phyloP scores from a whole-genome alignment of 2,888 invertebrate genomes.

The Lepas anatifera region DNA sequence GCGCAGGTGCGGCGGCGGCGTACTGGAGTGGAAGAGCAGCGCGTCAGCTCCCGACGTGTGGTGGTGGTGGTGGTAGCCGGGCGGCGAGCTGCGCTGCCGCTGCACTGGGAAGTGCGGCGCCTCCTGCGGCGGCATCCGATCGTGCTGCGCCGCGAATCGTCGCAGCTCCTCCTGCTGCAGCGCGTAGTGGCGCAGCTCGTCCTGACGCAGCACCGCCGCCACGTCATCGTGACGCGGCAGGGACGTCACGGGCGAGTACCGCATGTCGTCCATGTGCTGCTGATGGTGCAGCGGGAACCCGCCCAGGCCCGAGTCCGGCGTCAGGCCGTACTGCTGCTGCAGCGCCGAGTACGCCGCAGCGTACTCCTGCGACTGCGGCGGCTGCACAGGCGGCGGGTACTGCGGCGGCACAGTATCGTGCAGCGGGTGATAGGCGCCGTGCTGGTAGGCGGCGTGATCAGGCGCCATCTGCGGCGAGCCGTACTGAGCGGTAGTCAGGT shows the following conservation, averaged over 20 bases:
- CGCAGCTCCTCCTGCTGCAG: neutral
- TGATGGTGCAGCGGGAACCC: neutral
- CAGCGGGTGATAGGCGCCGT: too few species aligned
- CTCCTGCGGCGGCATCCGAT: neutral
- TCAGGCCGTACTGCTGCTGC: too few species aligned
- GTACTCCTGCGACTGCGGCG: too few species aligned
- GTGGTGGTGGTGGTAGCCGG: neutral
- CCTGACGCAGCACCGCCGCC: neutral
- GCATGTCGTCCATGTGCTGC: neutral
- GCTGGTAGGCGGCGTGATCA: too few species aligned
- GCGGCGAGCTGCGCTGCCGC: neutral
- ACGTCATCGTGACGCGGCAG: neutral
- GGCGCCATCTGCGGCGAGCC: too few species aligned
- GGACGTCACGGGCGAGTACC: neutral
- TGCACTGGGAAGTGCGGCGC: neutral
- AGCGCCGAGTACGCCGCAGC: too few species aligned
- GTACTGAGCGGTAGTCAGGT: too few species aligned
- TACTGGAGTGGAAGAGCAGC: neutral
- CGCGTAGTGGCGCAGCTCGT: neutral
- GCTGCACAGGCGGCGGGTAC: too few species aligned
- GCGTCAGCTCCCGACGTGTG: neutral
- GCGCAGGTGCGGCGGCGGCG: neutral
- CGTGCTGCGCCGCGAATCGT: neutral
- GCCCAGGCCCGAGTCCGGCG: neutral
- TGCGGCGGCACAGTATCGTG: too few species aligned